These are phyloP conservation scores for Cosmia pyralina DNA, from an alignment of 2,888 invertebrate species.

Conservation along the genomic window DNA sequence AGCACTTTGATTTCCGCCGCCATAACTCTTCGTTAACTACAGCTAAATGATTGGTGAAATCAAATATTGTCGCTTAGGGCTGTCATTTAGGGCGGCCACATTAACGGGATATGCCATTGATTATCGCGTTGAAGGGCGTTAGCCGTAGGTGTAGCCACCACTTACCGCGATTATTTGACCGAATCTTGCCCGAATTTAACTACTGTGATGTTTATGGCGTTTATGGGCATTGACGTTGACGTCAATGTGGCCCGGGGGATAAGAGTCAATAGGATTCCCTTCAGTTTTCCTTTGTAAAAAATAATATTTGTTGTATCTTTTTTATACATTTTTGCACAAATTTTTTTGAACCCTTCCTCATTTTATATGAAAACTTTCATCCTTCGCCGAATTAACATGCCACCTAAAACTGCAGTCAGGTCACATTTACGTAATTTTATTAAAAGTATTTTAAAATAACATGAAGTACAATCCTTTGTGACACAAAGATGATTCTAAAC, in stretches of 20 bases:
- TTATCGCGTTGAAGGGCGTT: too few species aligned
- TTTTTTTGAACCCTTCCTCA: too few species aligned
- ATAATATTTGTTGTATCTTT: not conserved
- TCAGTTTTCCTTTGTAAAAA: not conserved
- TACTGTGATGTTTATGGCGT: too few species aligned
- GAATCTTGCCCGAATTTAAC: too few species aligned
- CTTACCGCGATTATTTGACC: too few species aligned
- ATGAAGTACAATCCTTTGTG: too few species aligned
- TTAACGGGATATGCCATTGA: too few species aligned
- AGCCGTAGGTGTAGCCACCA: too few species aligned
- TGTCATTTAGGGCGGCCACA: too few species aligned
- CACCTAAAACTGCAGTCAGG: not conserved
- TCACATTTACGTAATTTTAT: not conserved
- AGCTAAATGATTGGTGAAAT: constrained; percentile 38
- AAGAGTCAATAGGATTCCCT: not conserved
- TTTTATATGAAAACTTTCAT: not conserved
- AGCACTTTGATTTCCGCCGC: constrained; percentile 44
- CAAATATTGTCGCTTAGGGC: not conserved
- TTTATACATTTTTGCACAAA: not conserved
- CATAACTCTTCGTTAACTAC: constrained; percentile 21
- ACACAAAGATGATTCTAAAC: constrained; percentile 1
- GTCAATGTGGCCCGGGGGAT: too few species aligned
- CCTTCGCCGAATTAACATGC: too few species aligned
- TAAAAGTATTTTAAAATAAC: not conserved
- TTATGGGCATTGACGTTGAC: too few species aligned